Evolutionary conservation across 2,888 invertebrate genomes (phyloP).

Genomic region (Lithosia quadra): DNA sequence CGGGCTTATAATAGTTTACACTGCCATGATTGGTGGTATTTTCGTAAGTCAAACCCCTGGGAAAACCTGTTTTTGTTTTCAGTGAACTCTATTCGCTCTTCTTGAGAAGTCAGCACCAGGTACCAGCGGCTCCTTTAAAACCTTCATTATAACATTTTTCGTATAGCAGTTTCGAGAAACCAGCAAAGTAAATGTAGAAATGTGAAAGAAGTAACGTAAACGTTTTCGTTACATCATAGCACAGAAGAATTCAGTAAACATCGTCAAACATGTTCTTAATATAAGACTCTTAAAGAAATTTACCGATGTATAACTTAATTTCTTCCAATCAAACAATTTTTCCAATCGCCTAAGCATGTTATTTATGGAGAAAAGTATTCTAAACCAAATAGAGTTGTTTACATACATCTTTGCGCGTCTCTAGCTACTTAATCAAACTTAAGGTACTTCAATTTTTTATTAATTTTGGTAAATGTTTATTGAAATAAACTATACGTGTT

Average conservation of each 20-base stretch:
- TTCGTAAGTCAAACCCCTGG: too few relatives aligned
- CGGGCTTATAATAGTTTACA: too few relatives aligned
- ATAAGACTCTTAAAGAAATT: not conserved
- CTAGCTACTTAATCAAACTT: slow-evolving; percentile 11
- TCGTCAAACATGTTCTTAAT: not conserved
- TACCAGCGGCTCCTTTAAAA: too few relatives aligned
- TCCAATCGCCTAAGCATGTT: not conserved
- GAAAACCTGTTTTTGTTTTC: too few relatives aligned
- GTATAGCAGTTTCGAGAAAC: too few relatives aligned
- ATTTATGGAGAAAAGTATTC: slow-evolving; percentile 2
- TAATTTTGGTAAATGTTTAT: slow-evolving; percentile 16
- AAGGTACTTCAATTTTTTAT: slow-evolving; percentile 18
- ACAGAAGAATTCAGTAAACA: not conserved
- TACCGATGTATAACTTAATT: not conserved
- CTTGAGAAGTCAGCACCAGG: too few relatives aligned
- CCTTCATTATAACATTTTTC: too few relatives aligned
- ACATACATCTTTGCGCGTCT: slow-evolving; percentile 12
- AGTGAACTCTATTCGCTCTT: too few relatives aligned
- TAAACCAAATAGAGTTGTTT: slow-evolving; percentile 18
- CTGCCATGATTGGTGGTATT: too few relatives aligned
- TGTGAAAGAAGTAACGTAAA: too few relatives aligned
- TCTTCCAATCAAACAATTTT: slow-evolving; percentile 3
- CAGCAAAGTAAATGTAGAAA: too few relatives aligned
- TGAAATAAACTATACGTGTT: not conserved
- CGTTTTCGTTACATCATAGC: not conserved